These are phyloP conservation scores for Heliconius charithonia DNA, from an alignment of 2,888 invertebrate genomes.

Conservation along the genomic window DNA sequence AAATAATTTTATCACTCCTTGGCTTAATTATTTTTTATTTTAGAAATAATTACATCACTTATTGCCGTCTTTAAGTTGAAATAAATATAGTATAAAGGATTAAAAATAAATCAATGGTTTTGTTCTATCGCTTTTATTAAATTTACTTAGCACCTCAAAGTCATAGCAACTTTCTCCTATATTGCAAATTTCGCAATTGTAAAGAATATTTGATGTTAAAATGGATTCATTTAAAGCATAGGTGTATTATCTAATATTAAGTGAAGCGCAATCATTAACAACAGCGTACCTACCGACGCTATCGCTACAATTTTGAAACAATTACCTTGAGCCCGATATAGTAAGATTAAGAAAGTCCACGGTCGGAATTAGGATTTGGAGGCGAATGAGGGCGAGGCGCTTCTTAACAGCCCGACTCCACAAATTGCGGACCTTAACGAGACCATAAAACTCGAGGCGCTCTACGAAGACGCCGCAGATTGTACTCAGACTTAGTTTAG, in stretches of 20 bases:
- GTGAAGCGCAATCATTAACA: conserved; percentile 25
- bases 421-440: conserved; percentile 84
- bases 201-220: background rate
- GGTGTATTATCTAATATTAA: conserved; percentile 2
- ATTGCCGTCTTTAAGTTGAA: too few relatives aligned
- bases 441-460: conserved; percentile 81
- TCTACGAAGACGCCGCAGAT: conserved; percentile 81
- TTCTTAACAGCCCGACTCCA: conserved; percentile 81
- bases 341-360: conserved; percentile 84
- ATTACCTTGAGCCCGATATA: conserved; percentile 82
- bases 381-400: conserved; percentile 68
- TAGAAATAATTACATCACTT: too few relatives aligned
- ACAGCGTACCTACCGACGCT: conserved; percentile 28
- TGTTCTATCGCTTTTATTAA: too few relatives aligned
- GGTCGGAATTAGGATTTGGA: conserved; percentile 79
- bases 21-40: too few relatives aligned
- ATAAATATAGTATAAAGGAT: too few relatives aligned
- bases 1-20: too few relatives aligned
- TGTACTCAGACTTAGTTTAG: conserved; percentile 82
- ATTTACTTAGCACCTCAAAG: too few relatives aligned
- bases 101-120: too few relatives aligned
- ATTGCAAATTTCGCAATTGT: too few relatives aligned
- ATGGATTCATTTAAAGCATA: background rate
- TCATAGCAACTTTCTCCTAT: too few relatives aligned
- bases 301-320: conserved; percentile 80